A percentile compares a stretch with the other conserved stretches of the same genome.
Evolutionary conservation across 2,888 invertebrate genomes (phyloP).

Genomic region (Melipona bicolor): DNA sequence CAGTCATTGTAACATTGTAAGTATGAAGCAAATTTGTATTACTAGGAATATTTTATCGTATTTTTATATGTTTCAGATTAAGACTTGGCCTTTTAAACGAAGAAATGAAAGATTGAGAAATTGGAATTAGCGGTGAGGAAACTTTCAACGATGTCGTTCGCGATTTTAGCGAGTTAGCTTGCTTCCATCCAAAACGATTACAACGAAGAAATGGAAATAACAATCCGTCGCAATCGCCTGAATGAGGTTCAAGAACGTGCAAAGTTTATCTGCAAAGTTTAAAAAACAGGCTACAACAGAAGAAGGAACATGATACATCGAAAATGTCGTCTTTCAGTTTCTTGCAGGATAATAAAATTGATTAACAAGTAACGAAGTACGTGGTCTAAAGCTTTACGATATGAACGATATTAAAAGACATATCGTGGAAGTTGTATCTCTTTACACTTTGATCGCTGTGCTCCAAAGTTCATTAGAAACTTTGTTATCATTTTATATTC

Average conservation of each 20-base stretch:
- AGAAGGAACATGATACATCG: slow-evolving; percentile 37
- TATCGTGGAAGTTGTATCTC: too few species aligned
- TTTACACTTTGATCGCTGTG: too few species aligned
- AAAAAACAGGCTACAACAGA: slow-evolving; percentile 31
- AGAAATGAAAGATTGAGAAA: slow-evolving; percentile 95
- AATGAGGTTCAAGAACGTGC: slow-evolving; percentile 70
- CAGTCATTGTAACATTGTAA: slow-evolving; percentile 98
- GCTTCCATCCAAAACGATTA: slow-evolving; percentile 91
- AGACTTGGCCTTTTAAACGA: slow-evolving; percentile 95
- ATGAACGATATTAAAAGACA: too few species aligned
- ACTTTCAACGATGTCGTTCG: slow-evolving; percentile 96
- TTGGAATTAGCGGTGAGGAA: slow-evolving; percentile 91
- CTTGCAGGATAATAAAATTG: slow-evolving; percentile 20
- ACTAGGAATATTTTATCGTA: neutral
- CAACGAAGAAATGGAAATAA: slow-evolving; percentile 82
- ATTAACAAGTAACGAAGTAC: slow-evolving; percentile 27
- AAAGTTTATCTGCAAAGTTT: slow-evolving; percentile 42
- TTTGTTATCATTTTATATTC: too few species aligned
- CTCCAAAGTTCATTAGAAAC: too few species aligned
- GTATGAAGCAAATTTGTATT: slow-evolving; percentile 77
- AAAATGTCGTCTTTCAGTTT: slow-evolving; percentile 57
- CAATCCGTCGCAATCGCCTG: slow-evolving; percentile 70
- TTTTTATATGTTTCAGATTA: slow-evolving; percentile 86
- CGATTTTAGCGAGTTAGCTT: slow-evolving; percentile 94
- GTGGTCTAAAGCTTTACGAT: neutral